Evolutionary conservation across 2,888 invertebrate genomes (phyloP), one percentile per base, ranked within the genome.

Genomic region (Tridacna gigas): DNA sequence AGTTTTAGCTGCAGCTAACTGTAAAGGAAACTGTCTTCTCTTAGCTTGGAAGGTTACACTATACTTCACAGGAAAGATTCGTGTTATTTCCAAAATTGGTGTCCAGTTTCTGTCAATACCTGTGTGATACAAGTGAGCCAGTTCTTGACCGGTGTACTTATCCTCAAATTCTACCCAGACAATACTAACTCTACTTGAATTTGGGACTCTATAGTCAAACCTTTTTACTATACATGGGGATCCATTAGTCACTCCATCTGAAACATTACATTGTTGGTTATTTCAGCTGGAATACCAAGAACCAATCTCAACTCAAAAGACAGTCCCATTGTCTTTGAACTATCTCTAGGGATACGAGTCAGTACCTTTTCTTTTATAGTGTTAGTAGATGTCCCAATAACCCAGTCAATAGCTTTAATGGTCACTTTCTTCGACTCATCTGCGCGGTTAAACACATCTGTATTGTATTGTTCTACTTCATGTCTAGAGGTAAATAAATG

Each of bases 161-260:
- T 83, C 84, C 28, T 20, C n/a, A n/a, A n/a, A n/a, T n/a, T n/a
- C n/a, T n/a, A n/a, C n/a, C n/a, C n/a, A n/a, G n/a, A n/a, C n/a
- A n/a, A n/a, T n/a, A n/a, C n/a, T n/a, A n/a, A n/a, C n/a, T n/a
- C n/a, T n/a, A n/a, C n/a, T n/a, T n/a, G 79, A 76, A 61, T 65
- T 51, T n/a, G 25, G 26, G n/a, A 80, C 65, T 26, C 79, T 22
- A 15, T 56, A 80, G 25, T 86, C 83, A 28, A 88, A 28, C 20
- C 45, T 56, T 73, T 78, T 85, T 12, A 87, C 37, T 47, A 61
- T 26, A 47, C 86, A 82, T 20, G 80, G 56, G 18, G 84, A 71
- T 13, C 88, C 88, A 88, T 88, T 86, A 18, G 88, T 75, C n/a
- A 86, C 26, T 0, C 86, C 88, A 84, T 86, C 86, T 69, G 82